These are phyloP conservation scores for Anastatus disparis DNA, from an alignment of 1,140 invertebrate genomes.

Conservation along the genomic window DNA sequence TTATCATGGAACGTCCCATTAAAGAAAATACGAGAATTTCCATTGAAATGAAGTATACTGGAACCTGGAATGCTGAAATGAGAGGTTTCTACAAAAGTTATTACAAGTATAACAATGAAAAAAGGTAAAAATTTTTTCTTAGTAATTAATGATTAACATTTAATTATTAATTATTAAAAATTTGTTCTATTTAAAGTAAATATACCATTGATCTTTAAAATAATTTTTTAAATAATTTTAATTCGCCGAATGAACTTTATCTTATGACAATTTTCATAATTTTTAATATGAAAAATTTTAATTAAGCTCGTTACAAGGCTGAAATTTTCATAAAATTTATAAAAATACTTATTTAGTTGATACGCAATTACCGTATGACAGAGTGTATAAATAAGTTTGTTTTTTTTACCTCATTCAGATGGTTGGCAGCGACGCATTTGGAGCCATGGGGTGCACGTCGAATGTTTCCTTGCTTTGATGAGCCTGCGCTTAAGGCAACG, in stretches of 20 bases:
- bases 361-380: no score
- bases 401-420: slow-evolving; percentile 50
- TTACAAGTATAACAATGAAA: slow-evolving; percentile 69
- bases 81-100: slow-evolving; percentile 85
- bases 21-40: slow-evolving; percentile 50
- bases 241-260: neutral
- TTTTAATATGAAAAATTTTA: neutral
- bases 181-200: neutral
- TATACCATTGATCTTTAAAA: no score
- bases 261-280: neutral
- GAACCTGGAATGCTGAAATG: slow-evolving; percentile 70
- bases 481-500: slow-evolving; percentile 74
- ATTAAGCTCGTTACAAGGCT: no score
- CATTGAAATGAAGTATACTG: slow-evolving; percentile 67
- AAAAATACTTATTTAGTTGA: no score
- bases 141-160: neutral
- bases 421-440: slow-evolving; percentile 71
- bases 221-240: neutral
- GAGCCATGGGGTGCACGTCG: slow-evolving; percentile 71
- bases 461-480: slow-evolving; percentile 78
- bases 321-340: no score
- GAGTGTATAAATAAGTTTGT: neutral
- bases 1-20: neutral
- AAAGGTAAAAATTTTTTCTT: slow-evolving; percentile 51
- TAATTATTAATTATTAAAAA: neutral